Evolutionary conservation across 2,888 invertebrate genomes (phyloP), one percentile per base, ranked within the genome.

Genomic region (Caenorhabditis sinica): DNA sequence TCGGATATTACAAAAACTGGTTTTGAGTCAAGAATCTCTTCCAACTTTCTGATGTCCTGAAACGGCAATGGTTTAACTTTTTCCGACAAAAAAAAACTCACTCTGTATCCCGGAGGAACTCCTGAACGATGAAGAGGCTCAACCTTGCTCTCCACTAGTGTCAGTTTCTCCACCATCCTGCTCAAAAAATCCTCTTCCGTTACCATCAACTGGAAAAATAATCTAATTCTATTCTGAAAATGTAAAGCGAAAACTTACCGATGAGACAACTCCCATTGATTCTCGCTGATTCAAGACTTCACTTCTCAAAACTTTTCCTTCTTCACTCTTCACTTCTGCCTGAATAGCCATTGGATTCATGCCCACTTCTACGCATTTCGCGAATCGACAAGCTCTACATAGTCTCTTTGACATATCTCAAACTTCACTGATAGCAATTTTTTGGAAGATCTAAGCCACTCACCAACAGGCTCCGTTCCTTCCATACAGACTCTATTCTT

Each of bases 91-190:
- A 30, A 13, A 17, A 25, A 53, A 49, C 66, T 68, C n/a, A 82
- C 74, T n/a, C 73, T 58, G 33, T 61, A 83, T 11, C 83, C 83
- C 0, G 73, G 63, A 5, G 83, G 83, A 6, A 83, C 23, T 36
- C 83, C 83, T 36, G 74, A 43, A 23, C 69, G 45, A 53, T 73
- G 72, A 25, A 83, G 25, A 4, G 61, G 82, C 6, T 86, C 85
- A 13, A 76, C 45, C 33, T 88, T 86, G n/a, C 81, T 60, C 60
- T 88, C 88, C n/a, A 88, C 65, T 13, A 83, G 45, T 36, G 72
- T 61, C 60, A 88, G 56, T n/a, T 83, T 80, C 13, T 86, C 83
- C 23, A 88, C 82, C 58, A 88, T 68, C 60, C 72, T 36, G n/a
- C 71, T 79, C n/a, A 86, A 20, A 6, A 75, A 23, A 30, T 71